Base-by-base conservation (phyloP, 2,888 invertebrate species). In the Adela reaumurella region DNA sequence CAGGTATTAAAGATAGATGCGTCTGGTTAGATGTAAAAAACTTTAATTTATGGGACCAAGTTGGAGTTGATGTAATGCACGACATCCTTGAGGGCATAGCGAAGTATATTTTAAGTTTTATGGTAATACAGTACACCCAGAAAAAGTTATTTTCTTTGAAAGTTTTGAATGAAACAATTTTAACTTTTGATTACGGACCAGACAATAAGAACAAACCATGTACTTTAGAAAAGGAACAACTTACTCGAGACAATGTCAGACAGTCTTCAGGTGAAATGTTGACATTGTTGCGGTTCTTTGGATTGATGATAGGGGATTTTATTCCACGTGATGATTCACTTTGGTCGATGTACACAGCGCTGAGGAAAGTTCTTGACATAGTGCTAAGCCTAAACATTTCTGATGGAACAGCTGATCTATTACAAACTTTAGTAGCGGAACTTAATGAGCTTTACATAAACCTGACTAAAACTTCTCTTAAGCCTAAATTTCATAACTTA, bases 31-130 rank as follows among this genome's bases (percentile, higher is more conserved):
- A 46, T 1, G 45, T 57, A 11, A 28, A 50, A 8, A 48, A 49
- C 46, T 59, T 57, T 50, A 50, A 57, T 51, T 53, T 51, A 20
- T 51, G 55, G 18, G 48, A 55, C 18, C 55, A 57, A 47, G 46
- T 51, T 17, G 54, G 54, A n/a, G n/a, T n/a, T n/a, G n/a, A n/a
- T n/a, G n/a, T n/a, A n/a, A n/a, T n/a, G n/a, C n/a, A n/a, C n/a
- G n/a, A n/a, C n/a, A n/a, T n/a, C n/a, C n/a, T n/a, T n/a, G n/a
- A n/a, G n/a, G n/a, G n/a, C n/a, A n/a, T 55, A 11, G 51, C 52
- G 5, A 56, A 55, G 51, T 52, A 53, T 35, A 52, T 54, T 18
- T 44, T 45, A 14, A 48, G 53, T 8, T 45, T 49, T 24, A 28
- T 50, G 5, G 8, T 49, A 11, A n/a, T 43, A 16, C 8, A 47